A percentile compares a stretch with the other conserved stretches of the same genome.
Conservation (phyloP, 2,797 vertebrate genomes). For the Gadopsis marmoratus region DNA sequence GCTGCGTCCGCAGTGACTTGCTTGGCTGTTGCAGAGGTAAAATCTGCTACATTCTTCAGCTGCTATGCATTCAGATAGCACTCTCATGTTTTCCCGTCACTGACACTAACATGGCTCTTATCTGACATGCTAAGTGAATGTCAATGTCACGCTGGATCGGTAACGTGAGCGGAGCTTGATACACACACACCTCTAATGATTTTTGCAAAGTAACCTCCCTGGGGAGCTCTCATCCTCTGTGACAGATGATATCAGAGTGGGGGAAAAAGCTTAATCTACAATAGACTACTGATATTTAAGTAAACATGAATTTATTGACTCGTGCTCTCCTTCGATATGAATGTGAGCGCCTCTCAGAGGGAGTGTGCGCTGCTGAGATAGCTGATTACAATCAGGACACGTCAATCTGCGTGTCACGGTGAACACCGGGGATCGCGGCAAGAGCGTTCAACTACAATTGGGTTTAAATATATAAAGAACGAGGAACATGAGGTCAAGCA, state of each 20-base stretch:
- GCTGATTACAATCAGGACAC: constrained; percentile 62
- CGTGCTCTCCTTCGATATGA: constrained; percentile 33
- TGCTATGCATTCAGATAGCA: constrained; percentile 37
- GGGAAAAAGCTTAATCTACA: constrained; percentile 42
- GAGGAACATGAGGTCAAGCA: constrained; percentile 64
- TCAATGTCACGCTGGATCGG: constrained; percentile 56
- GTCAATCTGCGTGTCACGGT: constrained; percentile 40
- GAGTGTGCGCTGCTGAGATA: constrained; percentile 21
- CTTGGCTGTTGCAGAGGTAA: constrained; percentile 36
- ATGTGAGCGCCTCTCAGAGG: constrained; percentile 28
- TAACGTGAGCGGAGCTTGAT: constrained; percentile 45
- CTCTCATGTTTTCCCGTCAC: constrained; percentile 44
- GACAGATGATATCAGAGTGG: constrained; percentile 57
- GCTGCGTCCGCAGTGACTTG: constrained; percentile 61
- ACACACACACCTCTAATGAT: constrained; percentile 54
- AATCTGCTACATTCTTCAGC: constrained; percentile 36
- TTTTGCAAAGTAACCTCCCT: constrained; percentile 56
- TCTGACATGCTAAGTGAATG: constrained; percentile 68
- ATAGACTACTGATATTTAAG: constrained; percentile 48
- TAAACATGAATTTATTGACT: constrained; percentile 60
- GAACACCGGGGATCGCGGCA: constrained; percentile 47
- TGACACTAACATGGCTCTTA: constrained; percentile 63
- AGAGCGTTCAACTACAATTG: constrained; percentile 34
- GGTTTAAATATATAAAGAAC: constrained; percentile 58
- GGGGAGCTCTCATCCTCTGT: constrained; percentile 49